Evolutionary conservation across 1,140 invertebrate genomes (phyloP).

Genomic region (Pogonomyrmex barbatus): DNA sequence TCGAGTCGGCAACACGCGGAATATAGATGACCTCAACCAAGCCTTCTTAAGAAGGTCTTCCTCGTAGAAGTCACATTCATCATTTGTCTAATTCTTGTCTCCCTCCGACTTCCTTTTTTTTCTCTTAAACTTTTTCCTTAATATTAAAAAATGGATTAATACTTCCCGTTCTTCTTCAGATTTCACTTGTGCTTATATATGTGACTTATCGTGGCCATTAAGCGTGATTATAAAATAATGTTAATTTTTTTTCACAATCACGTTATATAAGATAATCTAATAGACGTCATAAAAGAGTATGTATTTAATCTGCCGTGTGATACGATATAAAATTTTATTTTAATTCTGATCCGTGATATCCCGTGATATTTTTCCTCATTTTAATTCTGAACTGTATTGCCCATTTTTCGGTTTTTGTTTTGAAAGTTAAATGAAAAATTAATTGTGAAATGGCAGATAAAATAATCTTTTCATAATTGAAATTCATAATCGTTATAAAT

Average conservation of each 20-base stretch:
- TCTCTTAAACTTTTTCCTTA: neutral
- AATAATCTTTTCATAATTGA: neutral
- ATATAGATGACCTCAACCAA: conserved; percentile 83
- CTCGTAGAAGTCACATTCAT: conserved; percentile 76
- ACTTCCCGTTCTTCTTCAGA: neutral
- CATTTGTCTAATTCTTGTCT: conserved; percentile 65
- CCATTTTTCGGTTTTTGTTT: neutral
- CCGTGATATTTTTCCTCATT: neutral
- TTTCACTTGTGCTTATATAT: neutral
- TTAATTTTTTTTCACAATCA: neutral
- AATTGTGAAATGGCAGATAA: neutral
- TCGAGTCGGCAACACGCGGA: conserved; percentile 84
- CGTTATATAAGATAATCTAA: neutral
- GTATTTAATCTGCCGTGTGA: conserved; percentile 1
- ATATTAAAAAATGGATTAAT: conserved; percentile 17
- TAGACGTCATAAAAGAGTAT: neutral
- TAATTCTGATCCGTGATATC: neutral
- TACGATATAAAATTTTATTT: neutral
- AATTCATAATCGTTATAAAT: neutral
- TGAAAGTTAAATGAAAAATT: neutral
- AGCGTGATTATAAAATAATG: conserved; percentile 26
- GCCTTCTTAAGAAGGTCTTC: conserved; percentile 83
- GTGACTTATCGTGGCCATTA: conserved; percentile 31
- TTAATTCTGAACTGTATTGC: neutral
- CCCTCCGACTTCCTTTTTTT: neutral